Base-by-base conservation (phyloP, 2,797 vertebrate species). In the Benthosema pterotum region DNA sequence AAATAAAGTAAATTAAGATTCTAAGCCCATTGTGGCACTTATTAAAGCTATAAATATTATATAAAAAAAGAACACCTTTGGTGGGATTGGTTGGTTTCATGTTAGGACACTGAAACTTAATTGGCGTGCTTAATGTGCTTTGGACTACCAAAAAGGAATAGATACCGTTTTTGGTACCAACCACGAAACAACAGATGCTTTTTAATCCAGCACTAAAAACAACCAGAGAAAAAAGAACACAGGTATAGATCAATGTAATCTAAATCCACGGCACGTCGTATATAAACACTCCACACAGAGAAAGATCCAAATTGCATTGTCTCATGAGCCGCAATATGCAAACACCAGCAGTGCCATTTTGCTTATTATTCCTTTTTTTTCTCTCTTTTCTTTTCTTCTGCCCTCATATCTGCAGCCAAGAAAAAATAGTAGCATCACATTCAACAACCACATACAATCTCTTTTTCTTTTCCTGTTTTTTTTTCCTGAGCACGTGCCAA, bases 401-500 rank as follows among this genome's bases (percentile, higher is more conserved):
- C 45, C n/a, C 45, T 51, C 28, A 43, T 42, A 64, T 74, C 46
- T 69, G 56, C 58, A 71, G 43, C 45, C 54, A 59, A 65, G 53
- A 64, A 65, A 56, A 64, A 72, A 49, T 49, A 63, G 16, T 57
- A 69, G 83, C 88, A 93, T 91, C 92, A 91, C 81, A 52, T 65
- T 69, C 72, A 77, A 88, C 75, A 14, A 77, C 82, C 3, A 68
- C 78, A 63, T 49, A 78, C 83, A 79, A 70, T 57, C 87, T 58
- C 83, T 79, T 52, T 18, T 38, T 49, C 9, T 61, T 52, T 38
- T 8, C 28, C 5, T 25, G 25, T 32, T 32, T 25, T 28, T 38
- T 38, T 38, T 38, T 38, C 32, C 32, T 38, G 32, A 38, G 32
- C 46, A 60, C 67, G 65, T 66, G 75, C 22, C 2, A 53, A 77